Conservation (phyloP, 2,113 vertebrate genomes). For the Mugil cephalus region DNA sequence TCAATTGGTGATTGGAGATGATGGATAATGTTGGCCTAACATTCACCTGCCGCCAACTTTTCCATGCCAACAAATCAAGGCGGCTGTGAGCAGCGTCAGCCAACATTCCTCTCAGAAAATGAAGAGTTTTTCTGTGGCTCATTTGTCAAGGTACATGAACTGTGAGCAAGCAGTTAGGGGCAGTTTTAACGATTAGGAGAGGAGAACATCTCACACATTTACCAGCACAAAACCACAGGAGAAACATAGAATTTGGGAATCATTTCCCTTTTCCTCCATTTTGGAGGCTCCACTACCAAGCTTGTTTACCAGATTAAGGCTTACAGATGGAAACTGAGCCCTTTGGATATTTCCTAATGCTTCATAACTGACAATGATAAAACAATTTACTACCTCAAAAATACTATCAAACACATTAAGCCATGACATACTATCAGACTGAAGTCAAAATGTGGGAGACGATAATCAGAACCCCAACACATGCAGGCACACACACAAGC, state of each 20-base stretch:
- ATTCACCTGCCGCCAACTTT: conserved; percentile 40
- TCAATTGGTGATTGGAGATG: conserved; percentile 40
- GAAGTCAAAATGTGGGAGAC: conserved; percentile 9
- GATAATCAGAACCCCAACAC: neutral
- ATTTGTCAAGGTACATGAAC: conserved; percentile 11
- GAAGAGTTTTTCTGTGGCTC: neutral
- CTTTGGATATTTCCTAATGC: conserved; percentile 4
- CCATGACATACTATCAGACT: neutral
- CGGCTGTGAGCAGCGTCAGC: neutral
- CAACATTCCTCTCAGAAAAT: conserved; percentile 8
- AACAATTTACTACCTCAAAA: conserved; percentile 14
- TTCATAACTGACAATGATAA: conserved; percentile 17
- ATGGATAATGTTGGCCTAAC: conserved; percentile 31
- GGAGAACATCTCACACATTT: neutral
- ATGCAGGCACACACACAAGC: neutral
- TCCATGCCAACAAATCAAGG: conserved; percentile 12
- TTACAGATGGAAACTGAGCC: conserved; percentile 12
- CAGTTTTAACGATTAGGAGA: conserved; percentile 10
- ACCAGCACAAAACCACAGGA: conserved; percentile 4
- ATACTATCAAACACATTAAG: neutral
- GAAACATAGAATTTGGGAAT: neutral
- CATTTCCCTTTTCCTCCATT: neutral
- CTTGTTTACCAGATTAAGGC: conserved; percentile 32
- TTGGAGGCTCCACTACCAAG: neutral
- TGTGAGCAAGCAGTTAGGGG: conserved; percentile 1